Evolutionary conservation across 2,797 vertebrate species (phyloP).

Genomic region (Eptatretus atami): DNA sequence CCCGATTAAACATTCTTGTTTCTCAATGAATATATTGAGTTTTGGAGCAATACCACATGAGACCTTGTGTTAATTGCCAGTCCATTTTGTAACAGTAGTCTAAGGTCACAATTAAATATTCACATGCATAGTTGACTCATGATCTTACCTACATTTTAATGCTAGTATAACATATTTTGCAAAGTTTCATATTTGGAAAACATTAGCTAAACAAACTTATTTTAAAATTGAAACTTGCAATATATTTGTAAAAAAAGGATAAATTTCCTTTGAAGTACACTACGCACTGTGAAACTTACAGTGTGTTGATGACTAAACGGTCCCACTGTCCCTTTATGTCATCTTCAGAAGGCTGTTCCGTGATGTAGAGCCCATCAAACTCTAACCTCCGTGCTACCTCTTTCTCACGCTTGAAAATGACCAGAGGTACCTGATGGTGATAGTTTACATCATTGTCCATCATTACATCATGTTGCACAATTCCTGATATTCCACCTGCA

Average conservation of each 20-base stretch:
- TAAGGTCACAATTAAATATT: too few relatives aligned
- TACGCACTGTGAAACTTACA: constrained; percentile 19
- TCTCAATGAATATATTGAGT: too few relatives aligned
- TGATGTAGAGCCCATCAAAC: constrained; percentile 62
- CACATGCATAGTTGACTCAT: too few relatives aligned
- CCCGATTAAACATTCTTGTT: too few relatives aligned
- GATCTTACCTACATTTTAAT: neutral
- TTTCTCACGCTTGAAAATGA: constrained; percentile 67
- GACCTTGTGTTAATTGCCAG: too few relatives aligned
- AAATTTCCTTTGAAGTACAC: neutral
- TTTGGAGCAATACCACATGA: too few relatives aligned
- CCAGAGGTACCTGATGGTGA: constrained; percentile 34
- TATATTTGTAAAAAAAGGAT: neutral
- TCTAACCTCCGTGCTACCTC: constrained; percentile 57
- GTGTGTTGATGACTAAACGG: constrained; percentile 50
- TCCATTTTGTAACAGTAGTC: too few relatives aligned
- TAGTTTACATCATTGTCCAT: neutral
- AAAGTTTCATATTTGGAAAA: neutral
- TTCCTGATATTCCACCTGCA: too few relatives aligned
- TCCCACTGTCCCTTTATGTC: constrained; percentile 88
- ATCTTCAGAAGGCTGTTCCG: constrained; percentile 49
- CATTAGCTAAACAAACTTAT: constrained; percentile 8
- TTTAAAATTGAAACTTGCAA: constrained; percentile 5
- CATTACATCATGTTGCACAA: too few relatives aligned
- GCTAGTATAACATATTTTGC: neutral